These are phyloP conservation scores for Anhinga rufa DNA, from an alignment of 2,113 vertebrate species.

Conservation along the genomic window DNA sequence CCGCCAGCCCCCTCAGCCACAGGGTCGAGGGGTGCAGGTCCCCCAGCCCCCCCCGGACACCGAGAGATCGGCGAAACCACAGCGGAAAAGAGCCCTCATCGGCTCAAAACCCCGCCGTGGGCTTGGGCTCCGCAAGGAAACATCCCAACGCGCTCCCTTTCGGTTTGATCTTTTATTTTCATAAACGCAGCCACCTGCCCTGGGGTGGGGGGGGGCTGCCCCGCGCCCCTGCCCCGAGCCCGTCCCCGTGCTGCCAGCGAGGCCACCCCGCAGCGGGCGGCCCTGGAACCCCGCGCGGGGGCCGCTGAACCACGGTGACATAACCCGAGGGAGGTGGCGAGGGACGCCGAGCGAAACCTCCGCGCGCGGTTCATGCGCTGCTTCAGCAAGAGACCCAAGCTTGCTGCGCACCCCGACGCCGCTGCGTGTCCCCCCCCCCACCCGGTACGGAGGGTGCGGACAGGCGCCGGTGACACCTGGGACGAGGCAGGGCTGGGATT, in stretches of 20 bases:
- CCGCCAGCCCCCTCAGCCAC: too few species aligned
- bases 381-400: not conserved
- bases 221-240: not conserved
- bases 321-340: not conserved
- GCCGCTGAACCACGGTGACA: not conserved
- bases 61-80: not conserved
- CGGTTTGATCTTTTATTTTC: too few species aligned
- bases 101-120: fast-evolving
- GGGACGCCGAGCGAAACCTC: not conserved
- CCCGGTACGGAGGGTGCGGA: fast-evolving
- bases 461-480: not conserved
- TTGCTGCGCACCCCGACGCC: not conserved
- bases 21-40: not conserved
- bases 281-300: not conserved
- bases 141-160: fast-evolving
- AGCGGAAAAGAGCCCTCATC: too few species aligned
- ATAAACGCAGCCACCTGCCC: not conserved
- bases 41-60: not conserved
- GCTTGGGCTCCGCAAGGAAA: not conserved
- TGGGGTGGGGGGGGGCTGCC: not conserved
- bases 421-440: not conserved
- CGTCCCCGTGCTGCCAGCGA: not conserved
- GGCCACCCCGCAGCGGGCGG: not conserved
- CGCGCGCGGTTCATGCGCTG: not conserved
- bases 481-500: not conserved